Percentiles rank a stretch among this genome's conserved stretches.
phyloP scores from a whole-genome alignment of 2,113 vertebrate species.

The Colaptes auratus region DNA sequence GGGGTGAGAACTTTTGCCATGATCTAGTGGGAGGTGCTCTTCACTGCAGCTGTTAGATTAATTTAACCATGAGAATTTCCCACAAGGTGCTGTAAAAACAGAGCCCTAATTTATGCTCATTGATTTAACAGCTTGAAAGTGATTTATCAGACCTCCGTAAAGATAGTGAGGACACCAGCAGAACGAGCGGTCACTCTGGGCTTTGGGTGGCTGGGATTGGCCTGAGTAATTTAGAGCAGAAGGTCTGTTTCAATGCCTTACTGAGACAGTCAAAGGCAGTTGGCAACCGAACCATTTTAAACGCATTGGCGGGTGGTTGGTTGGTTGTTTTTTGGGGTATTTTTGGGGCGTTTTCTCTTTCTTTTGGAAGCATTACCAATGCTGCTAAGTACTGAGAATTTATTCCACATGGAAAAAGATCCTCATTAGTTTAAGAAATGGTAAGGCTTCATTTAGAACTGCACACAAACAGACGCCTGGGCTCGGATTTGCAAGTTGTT shows the following conservation, averaged over 20 bases:
- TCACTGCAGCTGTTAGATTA: slow-evolving; percentile 70
- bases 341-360: too few species aligned
- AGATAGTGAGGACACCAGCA: slow-evolving; percentile 71
- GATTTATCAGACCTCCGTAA: slow-evolving; percentile 80
- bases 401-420: slow-evolving; percentile 37
- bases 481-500: slow-evolving; percentile 3
- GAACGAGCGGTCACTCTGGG: slow-evolving; percentile 68
- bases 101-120: slow-evolving; percentile 79
- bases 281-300: slow-evolving; percentile 25
- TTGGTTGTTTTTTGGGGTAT: too few species aligned
- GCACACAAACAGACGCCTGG: neutral
- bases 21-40: slow-evolving; percentile 56
- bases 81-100: slow-evolving; percentile 62
- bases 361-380: slow-evolving; percentile 39
- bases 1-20: slow-evolving; percentile 21
- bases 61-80: slow-evolving; percentile 69
- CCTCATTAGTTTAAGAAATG: slow-evolving; percentile 34
- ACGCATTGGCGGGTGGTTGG: neutral
- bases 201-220: slow-evolving; percentile 67
- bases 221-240: slow-evolving; percentile 73
- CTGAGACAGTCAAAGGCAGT: slow-evolving; percentile 43
- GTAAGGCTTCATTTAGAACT: slow-evolving; percentile 18
- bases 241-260: slow-evolving; percentile 38
- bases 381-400: slow-evolving; percentile 49
- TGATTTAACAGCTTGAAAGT: slow-evolving; percentile 74